Evolutionary conservation across 1,140 invertebrate genomes (phyloP).

Genomic region (Drosophila truncata): DNA sequence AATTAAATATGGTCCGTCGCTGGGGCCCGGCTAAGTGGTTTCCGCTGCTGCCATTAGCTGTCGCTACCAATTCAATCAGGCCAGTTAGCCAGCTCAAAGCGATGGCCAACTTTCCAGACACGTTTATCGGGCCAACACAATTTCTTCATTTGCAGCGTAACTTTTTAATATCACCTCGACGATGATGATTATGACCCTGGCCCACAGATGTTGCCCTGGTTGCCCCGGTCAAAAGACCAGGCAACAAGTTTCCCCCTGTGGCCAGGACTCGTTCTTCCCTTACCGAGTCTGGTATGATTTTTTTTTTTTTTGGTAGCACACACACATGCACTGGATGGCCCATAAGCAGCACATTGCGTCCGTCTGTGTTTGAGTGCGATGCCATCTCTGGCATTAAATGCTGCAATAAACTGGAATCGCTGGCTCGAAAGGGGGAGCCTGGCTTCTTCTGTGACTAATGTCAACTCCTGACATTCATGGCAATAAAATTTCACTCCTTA

Average conservation of each 20-base stretch:
- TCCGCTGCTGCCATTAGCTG: slow-evolving; percentile 25
- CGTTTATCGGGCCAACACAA: slow-evolving; percentile 68
- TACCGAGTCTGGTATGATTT: not conserved
- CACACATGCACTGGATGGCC: slow-evolving; percentile 50
- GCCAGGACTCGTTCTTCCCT: not conserved
- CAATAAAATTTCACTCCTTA: slow-evolving; percentile 73
- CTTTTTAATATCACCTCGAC: slow-evolving; percentile 49
- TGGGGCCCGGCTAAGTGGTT: slow-evolving; percentile 35
- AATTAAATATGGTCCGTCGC: slow-evolving; percentile 64
- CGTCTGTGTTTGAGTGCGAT: slow-evolving; percentile 62
- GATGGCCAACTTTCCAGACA: slow-evolving; percentile 43
- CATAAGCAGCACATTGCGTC: slow-evolving; percentile 51
- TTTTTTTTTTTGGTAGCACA: not conserved
- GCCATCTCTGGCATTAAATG: slow-evolving; percentile 58
- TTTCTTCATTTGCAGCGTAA: slow-evolving; percentile 66
- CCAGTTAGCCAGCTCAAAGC: slow-evolving; percentile 50
- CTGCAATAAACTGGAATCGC: slow-evolving; percentile 70
- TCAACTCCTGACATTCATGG: slow-evolving; percentile 69
- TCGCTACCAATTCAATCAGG: slow-evolving; percentile 67
- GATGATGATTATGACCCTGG: slow-evolving; percentile 15
- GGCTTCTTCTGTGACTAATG: slow-evolving; percentile 65
- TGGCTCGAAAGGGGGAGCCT: slow-evolving; percentile 26
- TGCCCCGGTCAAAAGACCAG: not conserved
- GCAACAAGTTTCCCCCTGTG: slow-evolving; percentile 31
- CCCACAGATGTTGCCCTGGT: slow-evolving; percentile 1